Percentiles rank a stretch among this genome's conserved stretches.
These are phyloP conservation scores for Ditula angustiorana DNA, from an alignment of 2,888 invertebrate species.

Conservation along the genomic window DNA sequence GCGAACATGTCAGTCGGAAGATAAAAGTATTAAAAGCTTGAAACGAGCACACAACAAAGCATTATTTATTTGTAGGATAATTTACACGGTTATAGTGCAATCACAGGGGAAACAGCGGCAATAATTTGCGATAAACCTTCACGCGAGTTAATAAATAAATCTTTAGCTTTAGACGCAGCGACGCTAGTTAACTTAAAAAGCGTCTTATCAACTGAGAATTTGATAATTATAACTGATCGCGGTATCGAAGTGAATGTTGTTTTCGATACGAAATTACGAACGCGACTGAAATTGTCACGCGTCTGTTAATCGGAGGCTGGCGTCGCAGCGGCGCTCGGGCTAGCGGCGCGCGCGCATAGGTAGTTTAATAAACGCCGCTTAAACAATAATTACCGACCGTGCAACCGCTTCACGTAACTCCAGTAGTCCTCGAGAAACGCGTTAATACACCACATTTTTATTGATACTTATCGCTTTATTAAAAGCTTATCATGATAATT, in stretches of 20 bases:
- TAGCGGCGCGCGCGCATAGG: slow-evolving; percentile 57
- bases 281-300: slow-evolving; percentile 70
- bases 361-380: slow-evolving; percentile 78
- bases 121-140: not conserved
- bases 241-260: slow-evolving; percentile 76
- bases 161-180: not conserved
- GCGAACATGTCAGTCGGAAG: slow-evolving; percentile 3
- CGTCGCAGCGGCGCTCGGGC: slow-evolving; percentile 27
- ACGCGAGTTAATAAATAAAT: not conserved
- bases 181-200: slow-evolving; percentile 3
- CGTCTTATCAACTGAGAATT: slow-evolving; percentile 34
- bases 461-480: slow-evolving; percentile 32
- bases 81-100: not conserved
- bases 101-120: not conserved
- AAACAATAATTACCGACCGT: slow-evolving; percentile 74
- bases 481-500: slow-evolving; percentile 11
- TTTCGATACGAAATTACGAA: slow-evolving; percentile 63
- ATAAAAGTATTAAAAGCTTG: slow-evolving; percentile 11
- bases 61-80: too few species aligned
- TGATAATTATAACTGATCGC: slow-evolving; percentile 67
- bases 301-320: slow-evolving; percentile 27
- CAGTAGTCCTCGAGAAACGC: slow-evolving; percentile 30
- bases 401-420: slow-evolving; percentile 26
- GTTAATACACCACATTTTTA: slow-evolving; percentile 31
- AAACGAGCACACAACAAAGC: not conserved